phyloP scores from a whole-genome alignment of 2,797 vertebrate species.

The Capromys pilorides region DNA sequence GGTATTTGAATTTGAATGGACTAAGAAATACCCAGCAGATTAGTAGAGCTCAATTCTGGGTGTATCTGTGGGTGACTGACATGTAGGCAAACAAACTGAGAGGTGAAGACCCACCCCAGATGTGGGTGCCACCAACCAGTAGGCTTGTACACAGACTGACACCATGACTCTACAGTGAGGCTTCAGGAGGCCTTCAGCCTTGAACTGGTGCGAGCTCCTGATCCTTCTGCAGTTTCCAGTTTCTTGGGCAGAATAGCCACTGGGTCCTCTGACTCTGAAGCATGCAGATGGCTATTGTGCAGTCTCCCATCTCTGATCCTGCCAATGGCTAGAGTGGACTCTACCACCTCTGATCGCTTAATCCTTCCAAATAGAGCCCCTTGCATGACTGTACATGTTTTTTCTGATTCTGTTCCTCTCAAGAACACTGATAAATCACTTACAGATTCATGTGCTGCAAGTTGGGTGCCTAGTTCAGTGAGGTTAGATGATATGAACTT shows the following conservation, averaged over 20 bases:
- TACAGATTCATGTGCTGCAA: not conserved
- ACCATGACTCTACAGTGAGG: not conserved
- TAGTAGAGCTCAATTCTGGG: not conserved
- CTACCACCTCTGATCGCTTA: not conserved
- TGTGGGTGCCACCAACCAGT: not conserved
- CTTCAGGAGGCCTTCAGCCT: not conserved
- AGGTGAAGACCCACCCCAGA: not conserved
- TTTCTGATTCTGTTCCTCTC: not conserved
- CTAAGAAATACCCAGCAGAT: not conserved
- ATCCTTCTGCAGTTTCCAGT: not conserved
- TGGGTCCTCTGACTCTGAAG: not conserved
- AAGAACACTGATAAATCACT: not conserved
- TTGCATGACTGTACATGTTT: not conserved
- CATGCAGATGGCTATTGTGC: not conserved
- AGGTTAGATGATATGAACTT: not conserved
- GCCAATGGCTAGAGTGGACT: not conserved
- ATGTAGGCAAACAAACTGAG: not conserved
- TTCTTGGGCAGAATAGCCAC: not conserved
- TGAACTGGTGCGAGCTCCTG: not conserved
- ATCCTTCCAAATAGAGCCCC: not conserved
- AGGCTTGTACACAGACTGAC: not conserved
- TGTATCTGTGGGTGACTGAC: not conserved
- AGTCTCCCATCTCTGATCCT: not conserved
- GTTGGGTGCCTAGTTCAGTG: not conserved
- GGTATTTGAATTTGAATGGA: not conserved